These are phyloP conservation scores for Chaetura pelagica DNA, from an alignment of 2,113 vertebrate species.

Conservation along the genomic window DNA sequence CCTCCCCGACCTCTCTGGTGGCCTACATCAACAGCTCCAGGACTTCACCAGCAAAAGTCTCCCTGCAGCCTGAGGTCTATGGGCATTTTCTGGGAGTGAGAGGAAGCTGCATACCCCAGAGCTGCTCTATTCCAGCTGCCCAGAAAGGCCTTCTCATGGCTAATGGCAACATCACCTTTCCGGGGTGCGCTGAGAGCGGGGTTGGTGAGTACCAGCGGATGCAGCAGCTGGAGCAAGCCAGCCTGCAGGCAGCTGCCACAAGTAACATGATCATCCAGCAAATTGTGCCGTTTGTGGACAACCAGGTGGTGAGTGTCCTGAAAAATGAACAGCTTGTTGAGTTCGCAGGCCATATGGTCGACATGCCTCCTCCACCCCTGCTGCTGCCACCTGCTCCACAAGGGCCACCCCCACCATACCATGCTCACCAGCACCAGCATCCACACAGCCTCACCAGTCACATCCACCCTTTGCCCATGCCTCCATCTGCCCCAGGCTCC, in stretches of 20 bases:
- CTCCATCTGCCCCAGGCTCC: conserved; percentile 59
- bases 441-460: conserved; percentile 62
- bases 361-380: conserved; percentile 52
- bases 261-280: conserved; percentile 90
- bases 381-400: conserved; percentile 77
- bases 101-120: conserved; percentile 87
- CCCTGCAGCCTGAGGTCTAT: conserved; percentile 89
- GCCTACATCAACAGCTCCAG: conserved; percentile 92
- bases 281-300: conserved; percentile 54
- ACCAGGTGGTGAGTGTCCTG: conserved; percentile 33
- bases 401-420: conserved; percentile 89
- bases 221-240: conserved; percentile 84
- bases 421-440: conserved; percentile 79
- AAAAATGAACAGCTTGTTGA: conserved; percentile 70
- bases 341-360: conserved; percentile 47
- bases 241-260: conserved; percentile 72
- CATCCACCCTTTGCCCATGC: background rate
- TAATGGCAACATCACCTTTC: conserved; percentile 49
- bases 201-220: conserved; percentile 73
- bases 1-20: conserved; percentile 92
- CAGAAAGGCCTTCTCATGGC: conserved; percentile 70
- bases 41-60: conserved; percentile 82
- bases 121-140: conserved; percentile 47
- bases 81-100: conserved; percentile 92
- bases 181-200: conserved; percentile 34